Evolutionary conservation across 2,797 vertebrate genomes (phyloP), one percentile per base, ranked within the genome.

Genomic region (Arremon brunneinucha): DNA sequence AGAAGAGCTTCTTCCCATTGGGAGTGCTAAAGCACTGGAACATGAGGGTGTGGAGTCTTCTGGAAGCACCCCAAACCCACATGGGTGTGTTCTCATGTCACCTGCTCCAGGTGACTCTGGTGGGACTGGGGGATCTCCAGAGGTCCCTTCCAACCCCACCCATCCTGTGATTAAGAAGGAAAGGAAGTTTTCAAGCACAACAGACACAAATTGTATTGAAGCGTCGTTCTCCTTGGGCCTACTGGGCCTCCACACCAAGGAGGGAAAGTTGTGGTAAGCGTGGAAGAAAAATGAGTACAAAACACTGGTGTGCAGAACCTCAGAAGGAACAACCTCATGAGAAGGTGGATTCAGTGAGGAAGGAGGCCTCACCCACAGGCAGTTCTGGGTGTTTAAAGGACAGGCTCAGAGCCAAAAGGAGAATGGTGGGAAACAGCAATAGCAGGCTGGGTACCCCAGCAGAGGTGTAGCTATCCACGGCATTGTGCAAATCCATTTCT

Each of bases 41-140:
- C 7, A 32, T 7, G 14, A 65, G 17, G 4, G 3, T 0, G 0
- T 39, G 28, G 17, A 23, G 21, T 23, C 7, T 41, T 4, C 22
- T 41, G 26, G 16, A 75, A 39, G 26, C 3, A 76, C 6, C 7
- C 8, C 32, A 43, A 49, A 49, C 13, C 16, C 56, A n/a, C 8
- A 27, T 3, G 1, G 13, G 8, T 8, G 14, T 7, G 9, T 6
- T 32, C 23, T 27, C 6, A 4, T 37, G 35, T 43, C 78, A 43
- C 19, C 34, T 32, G 18, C 15, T 32, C 14, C 53, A 34, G 12
- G 34, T 27, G 24, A 59, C 16, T 8, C 8, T 87, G 30, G 2
- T 16, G 34, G 68, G 62, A 16, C 21, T 32, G 30, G 6, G 3
- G 22, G 37, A 43, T 63, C 50, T 79, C 44, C 32, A 35, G 49